These are phyloP conservation scores for Nylanderia fulva DNA, from an alignment of 1,140 invertebrate genomes.

Conservation along the genomic window DNA sequence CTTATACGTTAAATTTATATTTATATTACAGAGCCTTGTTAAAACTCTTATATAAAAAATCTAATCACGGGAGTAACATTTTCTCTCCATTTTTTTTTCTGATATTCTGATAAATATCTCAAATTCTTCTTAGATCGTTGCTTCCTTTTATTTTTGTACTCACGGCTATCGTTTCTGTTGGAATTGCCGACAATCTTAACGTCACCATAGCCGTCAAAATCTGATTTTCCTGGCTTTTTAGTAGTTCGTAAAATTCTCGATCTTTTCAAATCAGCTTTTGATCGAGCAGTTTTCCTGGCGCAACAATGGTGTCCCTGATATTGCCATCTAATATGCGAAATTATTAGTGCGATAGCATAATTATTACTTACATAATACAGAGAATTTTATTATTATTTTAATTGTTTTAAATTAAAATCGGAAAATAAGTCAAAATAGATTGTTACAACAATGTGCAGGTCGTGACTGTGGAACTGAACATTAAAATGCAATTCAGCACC, in stretches of 20 bases:
- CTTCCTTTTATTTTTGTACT: constrained; percentile 18
- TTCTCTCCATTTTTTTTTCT: neutral
- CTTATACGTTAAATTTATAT: too few species aligned
- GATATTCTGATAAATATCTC: neutral
- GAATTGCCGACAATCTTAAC: constrained; percentile 11
- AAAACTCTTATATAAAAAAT: too few species aligned
- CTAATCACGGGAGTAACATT: neutral
- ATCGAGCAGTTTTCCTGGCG: constrained; percentile 8
- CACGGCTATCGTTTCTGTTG: neutral
- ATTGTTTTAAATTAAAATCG: neutral
- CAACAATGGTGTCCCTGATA: constrained; percentile 63
- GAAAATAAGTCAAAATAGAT: neutral
- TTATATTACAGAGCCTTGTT: too few species aligned
- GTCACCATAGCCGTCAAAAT: neutral
- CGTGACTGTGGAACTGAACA: constrained; percentile 77
- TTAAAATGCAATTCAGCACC: constrained; percentile 76
- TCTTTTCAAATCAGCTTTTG: neutral
- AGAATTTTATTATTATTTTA: neutral
- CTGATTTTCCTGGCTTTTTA: constrained; percentile 13
- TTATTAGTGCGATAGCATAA: neutral
- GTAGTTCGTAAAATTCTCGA: neutral
- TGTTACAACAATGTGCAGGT: constrained; percentile 76
- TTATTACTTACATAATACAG: neutral
- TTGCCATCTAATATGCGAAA: constrained; percentile 61
- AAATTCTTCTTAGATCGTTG: constrained; percentile 7